Evolutionary conservation across 2,113 vertebrate species (phyloP).

Genomic region (Dasypus novemcinctus): DNA sequence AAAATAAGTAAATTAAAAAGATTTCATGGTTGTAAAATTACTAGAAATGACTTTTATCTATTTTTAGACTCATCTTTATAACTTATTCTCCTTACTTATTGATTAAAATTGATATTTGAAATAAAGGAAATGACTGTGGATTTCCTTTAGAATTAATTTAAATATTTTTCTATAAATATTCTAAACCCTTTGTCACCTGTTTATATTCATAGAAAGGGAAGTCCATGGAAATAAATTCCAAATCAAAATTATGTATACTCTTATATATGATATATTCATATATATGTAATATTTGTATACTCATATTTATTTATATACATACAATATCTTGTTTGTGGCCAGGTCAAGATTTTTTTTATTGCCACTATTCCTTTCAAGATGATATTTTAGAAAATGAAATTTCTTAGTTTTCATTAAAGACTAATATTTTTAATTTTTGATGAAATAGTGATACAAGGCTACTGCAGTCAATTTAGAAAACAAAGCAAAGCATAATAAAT

Average conservation of each 20-base stretch:
- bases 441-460: not conserved
- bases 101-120: conserved; percentile 31
- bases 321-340: not conserved
- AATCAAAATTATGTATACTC: not conserved
- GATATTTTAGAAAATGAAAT: not conserved
- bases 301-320: not conserved
- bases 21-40: not conserved
- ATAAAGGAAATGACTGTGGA: not conserved
- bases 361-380: not conserved
- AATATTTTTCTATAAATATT: not conserved
- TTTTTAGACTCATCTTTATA: not conserved
- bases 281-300: too few species aligned
- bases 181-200: not conserved
- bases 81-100: not conserved
- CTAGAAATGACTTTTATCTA: not conserved
- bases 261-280: not conserved
- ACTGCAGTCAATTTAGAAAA: not conserved
- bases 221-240: not conserved
- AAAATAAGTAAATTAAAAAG: not conserved
- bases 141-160: not conserved
- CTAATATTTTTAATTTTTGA: not conserved
- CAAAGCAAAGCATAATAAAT: not conserved
- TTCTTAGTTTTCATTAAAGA: not conserved
- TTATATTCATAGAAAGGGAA: not conserved
- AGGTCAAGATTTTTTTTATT: not conserved